Evolutionary conservation across 2,797 vertebrate species (phyloP), one percentile per base, ranked within the genome.

Genomic region (Ceryle rudis): DNA sequence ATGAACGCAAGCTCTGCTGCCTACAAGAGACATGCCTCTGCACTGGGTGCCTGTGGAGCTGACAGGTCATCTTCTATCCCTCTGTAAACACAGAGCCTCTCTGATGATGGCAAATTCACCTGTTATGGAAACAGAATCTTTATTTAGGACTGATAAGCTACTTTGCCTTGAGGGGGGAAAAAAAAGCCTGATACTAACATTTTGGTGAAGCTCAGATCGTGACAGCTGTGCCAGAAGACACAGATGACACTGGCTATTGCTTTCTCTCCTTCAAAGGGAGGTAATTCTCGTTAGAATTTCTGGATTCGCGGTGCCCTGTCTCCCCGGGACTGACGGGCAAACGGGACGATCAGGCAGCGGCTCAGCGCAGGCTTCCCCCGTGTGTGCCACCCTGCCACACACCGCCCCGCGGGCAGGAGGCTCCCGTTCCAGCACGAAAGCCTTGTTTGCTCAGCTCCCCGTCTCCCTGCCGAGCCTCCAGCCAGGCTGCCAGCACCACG

Each of bases 41-140:
- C 6, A 21, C 15, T 0, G 3, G 39, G 29, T 52, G 44, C 44
- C 37, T 73, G 28, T 72, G 86, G 35, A 78, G 47, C 93, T 71
- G 86, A 49, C 41, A 89, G 44, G 57, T 93, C 97, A 97, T 98
- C 92, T 94, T 1, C 0, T 97, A 98, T 99, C 98, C 98, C 97
- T 93, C 61, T 95, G 91, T 90, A 75, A 97, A 95, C 90, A 95
- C 85, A 97, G 96, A 96, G 95, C 26, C 39, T 60, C 51, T 91
- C 71, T 92, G 83, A 25, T 86, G 89, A 89, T 73, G 62, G 52
- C 64, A 85, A 18, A 70, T 72, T 72, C 72, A 75, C 88, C 92
- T 97, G 81, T 71, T 71, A 6, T 31, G 84, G 95, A 93, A 96
- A 95, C 69, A 16, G 3, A 31, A 31, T 81, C 62, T 55, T 8